Evolutionary conservation across 2,113 vertebrate species (phyloP).

Genomic region (Choloepus hoffmanni): DNA sequence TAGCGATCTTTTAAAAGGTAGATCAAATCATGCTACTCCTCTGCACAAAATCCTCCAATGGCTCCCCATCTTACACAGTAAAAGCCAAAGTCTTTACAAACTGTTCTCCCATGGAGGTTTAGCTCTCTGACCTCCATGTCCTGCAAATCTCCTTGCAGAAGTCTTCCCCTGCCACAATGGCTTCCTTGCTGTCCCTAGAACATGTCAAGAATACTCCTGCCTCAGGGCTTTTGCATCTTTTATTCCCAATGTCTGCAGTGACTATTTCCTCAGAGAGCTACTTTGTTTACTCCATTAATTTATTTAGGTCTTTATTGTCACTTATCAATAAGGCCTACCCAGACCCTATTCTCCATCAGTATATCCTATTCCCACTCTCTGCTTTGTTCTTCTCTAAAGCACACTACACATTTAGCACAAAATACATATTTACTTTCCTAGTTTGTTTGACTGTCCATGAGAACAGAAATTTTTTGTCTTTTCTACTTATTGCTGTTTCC

Average conservation of each 20-base stretch:
- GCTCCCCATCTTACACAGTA: background rate
- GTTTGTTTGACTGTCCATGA: background rate
- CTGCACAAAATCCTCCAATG: background rate
- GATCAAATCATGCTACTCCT: background rate
- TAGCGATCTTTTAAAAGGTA: background rate
- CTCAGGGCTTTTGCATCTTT: background rate
- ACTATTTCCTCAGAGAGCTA: background rate
- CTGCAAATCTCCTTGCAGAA: background rate
- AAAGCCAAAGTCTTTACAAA: background rate
- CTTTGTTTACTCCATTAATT: too few species aligned
- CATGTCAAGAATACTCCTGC: background rate
- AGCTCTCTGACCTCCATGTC: background rate
- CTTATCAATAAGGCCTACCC: background rate
- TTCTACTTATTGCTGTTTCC: background rate
- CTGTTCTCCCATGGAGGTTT: background rate
- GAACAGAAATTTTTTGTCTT: background rate
- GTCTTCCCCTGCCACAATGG: background rate
- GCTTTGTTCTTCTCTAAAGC: background rate
- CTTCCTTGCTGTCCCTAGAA: background rate
- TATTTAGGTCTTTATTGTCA: background rate
- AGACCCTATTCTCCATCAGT: background rate
- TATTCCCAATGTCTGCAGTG: background rate
- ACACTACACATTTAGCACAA: background rate
- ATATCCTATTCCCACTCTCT: background rate
- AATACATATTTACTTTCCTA: background rate